These are phyloP conservation scores for Chrysocyon brachyurus DNA, from an alignment of 2,797 vertebrate species.

Conservation along the genomic window DNA sequence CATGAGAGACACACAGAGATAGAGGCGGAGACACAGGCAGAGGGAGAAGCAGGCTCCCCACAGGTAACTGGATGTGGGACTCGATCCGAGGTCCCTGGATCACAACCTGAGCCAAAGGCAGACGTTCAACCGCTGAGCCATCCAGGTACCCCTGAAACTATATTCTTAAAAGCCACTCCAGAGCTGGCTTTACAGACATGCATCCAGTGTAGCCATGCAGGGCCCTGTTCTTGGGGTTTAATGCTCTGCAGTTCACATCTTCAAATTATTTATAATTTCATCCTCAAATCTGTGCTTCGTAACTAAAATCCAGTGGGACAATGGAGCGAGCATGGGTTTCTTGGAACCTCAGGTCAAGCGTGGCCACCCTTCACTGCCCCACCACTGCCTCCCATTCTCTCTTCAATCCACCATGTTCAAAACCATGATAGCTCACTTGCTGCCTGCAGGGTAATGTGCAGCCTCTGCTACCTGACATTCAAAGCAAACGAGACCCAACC, in stretches of 20 bases:
- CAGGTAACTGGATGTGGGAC: too few species aligned
- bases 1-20: too few species aligned
- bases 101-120: background rate
- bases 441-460: background rate
- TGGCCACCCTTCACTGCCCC: background rate
- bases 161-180: background rate
- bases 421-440: background rate
- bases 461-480: background rate
- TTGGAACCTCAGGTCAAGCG: background rate
- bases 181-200: background rate
- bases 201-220: accelerated
- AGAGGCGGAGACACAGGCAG: too few species aligned
- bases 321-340: accelerated
- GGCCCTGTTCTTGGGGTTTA: background rate
- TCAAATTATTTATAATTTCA: background rate
- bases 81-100: background rate
- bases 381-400: background rate
- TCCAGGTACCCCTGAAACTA: background rate
- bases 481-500: background rate
- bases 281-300: background rate
- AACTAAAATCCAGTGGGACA: background rate
- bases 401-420: background rate
- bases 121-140: background rate
- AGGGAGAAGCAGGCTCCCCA: too few species aligned
- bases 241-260: background rate